Base-by-base conservation (phyloP, 2,888 invertebrate species). In the Clepsis dumicolana region DNA sequence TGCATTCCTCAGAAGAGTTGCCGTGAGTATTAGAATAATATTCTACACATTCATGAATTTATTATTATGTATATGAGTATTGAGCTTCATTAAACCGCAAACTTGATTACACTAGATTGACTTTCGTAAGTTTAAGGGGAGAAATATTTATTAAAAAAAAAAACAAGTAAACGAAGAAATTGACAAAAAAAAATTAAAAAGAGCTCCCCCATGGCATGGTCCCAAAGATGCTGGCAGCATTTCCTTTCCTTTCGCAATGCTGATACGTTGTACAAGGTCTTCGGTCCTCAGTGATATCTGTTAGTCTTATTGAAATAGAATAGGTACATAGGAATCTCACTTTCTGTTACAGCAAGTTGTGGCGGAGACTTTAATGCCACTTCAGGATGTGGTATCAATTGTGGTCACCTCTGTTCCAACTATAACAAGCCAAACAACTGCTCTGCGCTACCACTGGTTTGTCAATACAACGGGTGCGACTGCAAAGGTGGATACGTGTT, bases 401-500 rank as follows among this genome's bases (percentile, higher is more conserved):
- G 84, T 29, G 52, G 71, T 0, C 77, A 50, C 35, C 59, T 53
- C 59, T 59, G 72, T 63, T 25, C 72, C 52, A 52, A 65, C 70
- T 74, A 78, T 52, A 76, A 74, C 16, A 75, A 75, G 0, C 41
- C 71, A 0, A 80, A 75, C 52, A 57, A 7, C 0, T 79, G 79
- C 4, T 73, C 68, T 2, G 72, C 68, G 14, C 65, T 75, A n/a
- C 67, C 73, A 12, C 73, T 73, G 2, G 57, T 75, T 0, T 85
- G 85, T 65, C 74, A 78, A 61, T 70, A n/a, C 18, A 67, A 74
- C 41, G 87, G 86, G 0, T 88, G 88, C 53, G 79, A 85, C 14
- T 88, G 87, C 67, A 72, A 78, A 1, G 44, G 74, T 0, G 80
- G 78, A 32, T 82, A 82, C 66, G 72, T 84, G n/a, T 82, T 80